A percentile compares a stretch with the other conserved stretches of the same genome.
These are phyloP conservation scores for Cylas formicarius DNA, from an alignment of 1,140 invertebrate genomes.

Conservation along the genomic window DNA sequence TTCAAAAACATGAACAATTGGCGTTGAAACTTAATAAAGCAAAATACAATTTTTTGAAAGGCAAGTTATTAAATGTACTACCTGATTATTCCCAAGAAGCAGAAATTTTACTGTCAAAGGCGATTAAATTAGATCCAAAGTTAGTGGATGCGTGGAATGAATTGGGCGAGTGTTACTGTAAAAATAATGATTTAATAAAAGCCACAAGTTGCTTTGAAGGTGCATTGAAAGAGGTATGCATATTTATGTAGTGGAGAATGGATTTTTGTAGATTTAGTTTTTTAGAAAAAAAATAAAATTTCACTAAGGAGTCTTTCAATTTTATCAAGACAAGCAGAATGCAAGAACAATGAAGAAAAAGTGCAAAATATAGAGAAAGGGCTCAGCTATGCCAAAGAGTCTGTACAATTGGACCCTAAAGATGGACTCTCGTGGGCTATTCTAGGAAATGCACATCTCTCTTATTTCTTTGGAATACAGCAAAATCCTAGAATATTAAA, in stretches of 20 bases:
- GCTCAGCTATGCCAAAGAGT: conserved; percentile 75
- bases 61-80: conserved; percentile 69
- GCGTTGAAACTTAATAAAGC: conserved; percentile 51
- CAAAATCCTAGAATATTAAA: conserved; percentile 68
- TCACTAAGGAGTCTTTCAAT: conserved; percentile 80
- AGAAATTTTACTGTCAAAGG: conserved; percentile 68
- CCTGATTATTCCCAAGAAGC: conserved; percentile 61
- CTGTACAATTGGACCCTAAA: conserved; percentile 68
- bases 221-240: conserved; percentile 66
- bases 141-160: conserved; percentile 83
- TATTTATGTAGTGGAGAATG: conserved; percentile 10
- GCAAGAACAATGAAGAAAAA: conserved; percentile 49
- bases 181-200: conserved; percentile 71
- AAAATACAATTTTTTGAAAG: conserved; percentile 67
- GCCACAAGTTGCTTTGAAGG: conserved; percentile 81
- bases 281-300: conserved; percentile 68
- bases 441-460: conserved; percentile 79
- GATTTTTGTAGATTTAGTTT: conserved; percentile 27
- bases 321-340: conserved; percentile 62
- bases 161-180: conserved; percentile 85
- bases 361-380: conserved; percentile 62
- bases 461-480: conserved; percentile 67
- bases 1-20: conserved; percentile 54
- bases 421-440: conserved; percentile 83
- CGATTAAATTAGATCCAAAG: conserved; percentile 78